Conservation (phyloP, 2,797 vertebrate species). For the Zenarchopterus dispar region DNA sequence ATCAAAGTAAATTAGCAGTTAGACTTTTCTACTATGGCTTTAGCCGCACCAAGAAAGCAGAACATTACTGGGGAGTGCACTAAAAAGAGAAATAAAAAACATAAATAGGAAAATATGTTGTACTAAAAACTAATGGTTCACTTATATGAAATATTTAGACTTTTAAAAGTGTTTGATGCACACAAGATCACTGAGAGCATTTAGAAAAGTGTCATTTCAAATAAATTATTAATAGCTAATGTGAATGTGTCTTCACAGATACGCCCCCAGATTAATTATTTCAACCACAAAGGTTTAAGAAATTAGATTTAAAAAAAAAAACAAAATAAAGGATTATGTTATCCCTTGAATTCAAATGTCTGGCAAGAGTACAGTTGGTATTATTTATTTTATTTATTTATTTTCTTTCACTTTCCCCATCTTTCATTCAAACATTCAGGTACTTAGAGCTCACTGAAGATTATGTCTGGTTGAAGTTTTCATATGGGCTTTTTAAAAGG, state of each 20-base stretch:
- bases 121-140: background rate
- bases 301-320: constrained; percentile 42
- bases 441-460: constrained; percentile 71
- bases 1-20: background rate
- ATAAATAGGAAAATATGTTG: background rate
- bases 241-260: constrained; percentile 30
- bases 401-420: constrained; percentile 53
- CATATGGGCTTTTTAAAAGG: constrained; percentile 70
- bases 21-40: background rate
- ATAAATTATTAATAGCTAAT: constrained; percentile 26
- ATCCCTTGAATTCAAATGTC: constrained; percentile 62
- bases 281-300: constrained; percentile 55
- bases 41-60: background rate
- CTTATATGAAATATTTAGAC: background rate
- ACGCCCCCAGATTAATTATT: constrained; percentile 54
- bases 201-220: constrained; percentile 6
- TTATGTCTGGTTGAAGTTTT: constrained; percentile 72
- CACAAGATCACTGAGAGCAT: background rate
- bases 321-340: constrained; percentile 54
- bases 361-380: constrained; percentile 54
- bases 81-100: no score
- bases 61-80: background rate
- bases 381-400: constrained; percentile 36
- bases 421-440: constrained; percentile 73
- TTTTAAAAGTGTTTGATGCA: background rate